Base-by-base conservation (phyloP, 2,113 vertebrate genomes). In the Ardeotis arabs region DNA sequence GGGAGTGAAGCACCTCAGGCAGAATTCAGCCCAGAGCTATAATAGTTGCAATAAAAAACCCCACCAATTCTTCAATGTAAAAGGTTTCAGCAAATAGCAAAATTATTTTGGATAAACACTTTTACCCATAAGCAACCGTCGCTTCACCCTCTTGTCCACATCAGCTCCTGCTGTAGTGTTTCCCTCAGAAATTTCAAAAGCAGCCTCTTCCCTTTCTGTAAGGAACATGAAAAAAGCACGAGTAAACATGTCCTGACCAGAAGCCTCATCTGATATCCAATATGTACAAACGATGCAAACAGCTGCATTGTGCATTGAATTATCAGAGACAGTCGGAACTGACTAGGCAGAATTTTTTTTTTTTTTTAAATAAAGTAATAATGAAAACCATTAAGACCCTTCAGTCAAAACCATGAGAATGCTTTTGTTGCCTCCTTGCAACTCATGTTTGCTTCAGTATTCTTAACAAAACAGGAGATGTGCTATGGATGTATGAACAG, bases 41-140 rank as follows among this genome's bases (percentile, higher is more conserved):
- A 23, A 66, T 6, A 7, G 27, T 44, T 77, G 82, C 9, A 39
- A 29, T 8, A 28, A 60, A 28, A 44, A 27, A 31, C 14, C 14
- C 25, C 21, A n/a, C 22, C 39, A 82, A 47, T 21, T 75, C 14
- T 75, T 91, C 14, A 6, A n/a, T 33, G 59, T 39, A 76, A 79
- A 87, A 58, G 14, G 16, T 56, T 94, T 91, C 70, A 67, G 9
- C 16, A 59, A 64, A 47, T 33, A 77, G 33, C 44, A 77, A 49
- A 70, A 35, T 37, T 44, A 60, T 70, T 88, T 63, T 68, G 39
- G 25, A 49, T 59, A 58, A 74, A 76, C 68, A 47, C 5, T 39
- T 90, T 98, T 99, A 99, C 99, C 99, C 99, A 99, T 99, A 33
- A 99, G 98, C 90, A 99, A 98, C 44, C 99, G 98, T 39, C 99